Base-by-base conservation (phyloP, 2,888 invertebrate species). In the Clivina fossor region DNA sequence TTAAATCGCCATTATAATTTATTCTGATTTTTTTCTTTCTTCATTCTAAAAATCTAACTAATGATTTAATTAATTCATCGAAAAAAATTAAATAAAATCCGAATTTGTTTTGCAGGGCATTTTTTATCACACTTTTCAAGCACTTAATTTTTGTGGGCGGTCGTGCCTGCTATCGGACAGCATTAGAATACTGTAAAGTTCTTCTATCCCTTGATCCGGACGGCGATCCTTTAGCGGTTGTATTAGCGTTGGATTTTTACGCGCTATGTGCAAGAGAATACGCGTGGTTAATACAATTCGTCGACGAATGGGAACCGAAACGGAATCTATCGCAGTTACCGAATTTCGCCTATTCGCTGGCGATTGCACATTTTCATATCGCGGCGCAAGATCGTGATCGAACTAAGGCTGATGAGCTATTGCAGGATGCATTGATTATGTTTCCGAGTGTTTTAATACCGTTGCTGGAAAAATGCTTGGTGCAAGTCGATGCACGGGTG, bases 141-240 rank as follows among this genome's bases (percentile, higher is more conserved):
- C 90, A 92, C 70, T 76, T 92, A 58, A 78, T 80, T 54, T 88
- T 86, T 68, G 80, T 92, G 51, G 88, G 89, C 20, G 85, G 85
- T 58, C 78, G 88, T 60, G 90, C 91, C 3, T 92, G 91, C 71
- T 85, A 87, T 66, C 80, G 91, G 60, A 93, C 93, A 1, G 88
- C 93, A n/a, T 76, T 93, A 62, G 93, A 94, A 72, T 82, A 91
- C 62, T 87, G 88, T 69, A 93, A 93, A 74, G 72, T 93, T 37
- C 74, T 93, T n/a, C 75, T 92, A 51, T 84, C 84, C 9, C 73
- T 90, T 44, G 88, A 90, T 71, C 87, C 88, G 1, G 83, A 84
- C 9, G 79, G 76, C 8, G 91, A 91, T 74, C 90, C 90, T 1
- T 67, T 91, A 51, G 89, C 86, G n/a, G 80, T 85, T 35, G 78